Evolutionary conservation across 1,140 invertebrate genomes (phyloP).

Genomic region (Metopolophium dirhodum): DNA sequence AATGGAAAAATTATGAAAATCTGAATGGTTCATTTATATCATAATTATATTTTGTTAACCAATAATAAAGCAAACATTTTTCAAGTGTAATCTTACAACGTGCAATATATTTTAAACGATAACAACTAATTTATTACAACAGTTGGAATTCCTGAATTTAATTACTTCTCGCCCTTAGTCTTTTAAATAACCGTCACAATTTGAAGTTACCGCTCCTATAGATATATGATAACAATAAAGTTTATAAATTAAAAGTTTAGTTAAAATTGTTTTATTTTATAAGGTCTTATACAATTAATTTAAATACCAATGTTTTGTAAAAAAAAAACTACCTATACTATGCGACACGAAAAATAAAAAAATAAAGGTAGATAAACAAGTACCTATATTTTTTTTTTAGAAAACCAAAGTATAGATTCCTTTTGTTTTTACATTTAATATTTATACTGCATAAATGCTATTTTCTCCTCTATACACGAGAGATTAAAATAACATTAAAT

Average conservation of each 20-base stretch:
- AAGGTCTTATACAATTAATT: not conserved
- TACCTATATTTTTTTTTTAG: not conserved
- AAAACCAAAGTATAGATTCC: not conserved
- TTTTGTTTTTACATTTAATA: not conserved
- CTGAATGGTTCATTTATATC: not conserved
- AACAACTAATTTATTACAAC: constrained; percentile 44
- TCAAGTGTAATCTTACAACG: not conserved
- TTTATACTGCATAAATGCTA: not conserved
- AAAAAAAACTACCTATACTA: not conserved
- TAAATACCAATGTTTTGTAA: constrained; percentile 10
- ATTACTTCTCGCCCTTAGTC: constrained; percentile 42
- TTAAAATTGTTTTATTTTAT: not conserved
- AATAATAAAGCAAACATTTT: constrained; percentile 12
- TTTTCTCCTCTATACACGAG: not conserved
- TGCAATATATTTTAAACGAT: constrained; percentile 32
- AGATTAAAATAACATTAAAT: not conserved
- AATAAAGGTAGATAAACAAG: not conserved
- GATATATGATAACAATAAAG: constrained; percentile 31
- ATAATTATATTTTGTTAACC: not conserved
- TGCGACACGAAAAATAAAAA: not conserved
- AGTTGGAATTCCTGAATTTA: constrained; percentile 44
- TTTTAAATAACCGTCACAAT: constrained; percentile 40
- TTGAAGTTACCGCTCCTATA: constrained; percentile 37
- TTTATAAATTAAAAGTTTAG: constrained; percentile 45
- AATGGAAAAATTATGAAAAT: not conserved